Percentiles rank a stretch among this genome's conserved stretches.
Conservation (phyloP, 1,140 invertebrate species). For the Drosophila albomicans region DNA sequence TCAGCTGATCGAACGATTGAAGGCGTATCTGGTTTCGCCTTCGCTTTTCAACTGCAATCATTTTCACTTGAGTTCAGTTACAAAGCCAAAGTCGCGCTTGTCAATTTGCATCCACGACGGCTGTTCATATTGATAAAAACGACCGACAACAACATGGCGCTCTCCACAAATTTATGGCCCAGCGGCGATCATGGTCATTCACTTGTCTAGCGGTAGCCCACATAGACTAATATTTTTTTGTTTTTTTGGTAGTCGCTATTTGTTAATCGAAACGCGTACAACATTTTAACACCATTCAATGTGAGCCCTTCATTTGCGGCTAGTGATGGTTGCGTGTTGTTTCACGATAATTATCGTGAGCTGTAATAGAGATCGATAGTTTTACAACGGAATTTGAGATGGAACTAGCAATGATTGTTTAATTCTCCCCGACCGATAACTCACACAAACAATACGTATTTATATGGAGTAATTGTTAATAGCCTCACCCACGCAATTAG, state of each 20-base stretch:
- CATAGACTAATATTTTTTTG: conserved; percentile 19
- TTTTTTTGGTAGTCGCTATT: conserved; percentile 28
- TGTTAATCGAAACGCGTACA: conserved; percentile 44
- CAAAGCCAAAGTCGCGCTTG: conserved; percentile 64
- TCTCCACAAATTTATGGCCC: conserved; percentile 53
- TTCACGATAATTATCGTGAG: neutral
- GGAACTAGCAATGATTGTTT: neutral
- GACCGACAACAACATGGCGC: conserved; percentile 64
- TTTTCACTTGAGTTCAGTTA: conserved; percentile 68
- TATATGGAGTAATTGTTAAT: conserved; percentile 14
- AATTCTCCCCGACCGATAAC: neutral
- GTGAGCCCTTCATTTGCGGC: conserved; percentile 26
- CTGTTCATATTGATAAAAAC: conserved; percentile 64
- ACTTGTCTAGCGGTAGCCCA: conserved; percentile 49
- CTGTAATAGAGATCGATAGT: neutral
- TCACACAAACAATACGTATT: neutral
- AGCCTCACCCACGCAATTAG: conserved; percentile 15
- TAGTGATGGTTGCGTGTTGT: conserved; percentile 21
- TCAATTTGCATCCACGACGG: conserved; percentile 67
- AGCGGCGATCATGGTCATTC: conserved; percentile 60
- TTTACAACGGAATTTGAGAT: neutral
- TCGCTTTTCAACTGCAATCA: conserved; percentile 76
- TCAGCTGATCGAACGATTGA: conserved; percentile 63
- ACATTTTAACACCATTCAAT: conserved; percentile 31
- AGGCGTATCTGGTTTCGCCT: conserved; percentile 80